Evolutionary conservation across 2,888 invertebrate species (phyloP).

Genomic region (Timandra comae): DNA sequence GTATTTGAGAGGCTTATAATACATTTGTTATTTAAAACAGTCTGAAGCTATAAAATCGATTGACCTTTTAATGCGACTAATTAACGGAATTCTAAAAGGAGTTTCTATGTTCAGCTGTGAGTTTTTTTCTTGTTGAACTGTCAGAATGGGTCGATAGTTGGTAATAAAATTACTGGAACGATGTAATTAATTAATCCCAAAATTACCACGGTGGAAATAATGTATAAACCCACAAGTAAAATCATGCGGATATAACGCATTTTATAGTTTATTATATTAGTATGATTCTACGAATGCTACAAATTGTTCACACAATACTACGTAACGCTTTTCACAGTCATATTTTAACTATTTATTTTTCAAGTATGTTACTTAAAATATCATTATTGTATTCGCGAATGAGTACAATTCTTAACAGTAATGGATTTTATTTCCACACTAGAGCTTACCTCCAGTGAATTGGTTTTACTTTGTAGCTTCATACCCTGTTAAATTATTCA

Average conservation of each 20-base stretch:
- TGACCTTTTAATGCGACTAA: too few relatives aligned
- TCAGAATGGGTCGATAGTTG: background rate
- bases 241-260: background rate
- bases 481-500: conserved; percentile 6
- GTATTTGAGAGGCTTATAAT: too few relatives aligned
- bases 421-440: conserved; percentile 14
- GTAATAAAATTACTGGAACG: too few relatives aligned
- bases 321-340: too few relatives aligned
- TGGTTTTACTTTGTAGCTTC: conserved; percentile 10
- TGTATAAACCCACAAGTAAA: background rate
- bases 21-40: too few relatives aligned
- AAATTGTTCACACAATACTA: background rate
- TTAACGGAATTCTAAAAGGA: too few relatives aligned
- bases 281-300: background rate
- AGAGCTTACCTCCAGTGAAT: conserved; percentile 10
- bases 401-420: conserved; percentile 3
- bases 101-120: too few relatives aligned
- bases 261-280: background rate
- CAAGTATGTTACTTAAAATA: background rate
- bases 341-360: background rate
- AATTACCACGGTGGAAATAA: too few relatives aligned
- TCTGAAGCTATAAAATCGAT: too few relatives aligned
- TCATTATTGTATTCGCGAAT: conserved; percentile 1
- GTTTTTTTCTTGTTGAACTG: background rate
- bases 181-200: too few relatives aligned